Percentiles rank a stretch among this genome's conserved stretches.
Conservation (phyloP, 1,140 invertebrate genomes). For the Plectrocnemia conspersa region DNA sequence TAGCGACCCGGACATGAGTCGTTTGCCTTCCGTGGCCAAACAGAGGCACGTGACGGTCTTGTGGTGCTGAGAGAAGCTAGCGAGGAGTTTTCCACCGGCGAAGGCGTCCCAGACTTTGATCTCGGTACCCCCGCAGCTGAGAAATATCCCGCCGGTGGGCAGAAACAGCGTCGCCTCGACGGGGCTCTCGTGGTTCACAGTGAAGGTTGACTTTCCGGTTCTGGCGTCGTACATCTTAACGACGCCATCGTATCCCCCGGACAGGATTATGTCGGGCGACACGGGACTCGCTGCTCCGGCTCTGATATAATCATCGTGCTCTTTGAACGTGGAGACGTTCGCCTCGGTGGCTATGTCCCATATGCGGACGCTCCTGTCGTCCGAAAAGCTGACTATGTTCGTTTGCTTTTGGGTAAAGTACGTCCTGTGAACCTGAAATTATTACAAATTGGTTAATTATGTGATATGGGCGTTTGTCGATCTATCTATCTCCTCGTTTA, state of each 20-base stretch:
- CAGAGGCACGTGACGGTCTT: slow-evolving; percentile 87
- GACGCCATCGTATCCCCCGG: slow-evolving; percentile 90
- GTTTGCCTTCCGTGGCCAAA: slow-evolving; percentile 72
- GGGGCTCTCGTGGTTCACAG: slow-evolving; percentile 82
- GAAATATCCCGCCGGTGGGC: slow-evolving; percentile 83
- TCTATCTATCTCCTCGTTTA: too few relatives aligned
- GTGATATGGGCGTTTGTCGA: too few relatives aligned
- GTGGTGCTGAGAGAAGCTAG: slow-evolving; percentile 79
- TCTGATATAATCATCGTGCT: slow-evolving; percentile 79
- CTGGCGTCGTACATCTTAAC: slow-evolving; percentile 87
- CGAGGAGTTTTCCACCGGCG: slow-evolving; percentile 75
- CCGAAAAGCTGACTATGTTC: slow-evolving; percentile 84
- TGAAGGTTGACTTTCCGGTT: slow-evolving; percentile 62
- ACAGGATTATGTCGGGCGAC: slow-evolving; percentile 70
- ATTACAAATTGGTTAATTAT: too few relatives aligned
- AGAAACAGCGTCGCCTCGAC: slow-evolving; percentile 88
- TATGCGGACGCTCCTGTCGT: slow-evolving; percentile 83
- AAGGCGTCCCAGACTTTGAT: slow-evolving; percentile 92
- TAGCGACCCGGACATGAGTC: slow-evolving; percentile 83
- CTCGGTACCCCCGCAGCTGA: slow-evolving; percentile 88
- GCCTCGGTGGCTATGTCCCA: slow-evolving; percentile 89
- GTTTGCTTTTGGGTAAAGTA: slow-evolving; percentile 76
- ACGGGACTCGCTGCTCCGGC: slow-evolving; percentile 74
- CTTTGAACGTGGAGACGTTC: slow-evolving; percentile 58
- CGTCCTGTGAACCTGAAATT: slow-evolving; percentile 68